Percentiles rank a stretch among this genome's conserved stretches.
These are phyloP conservation scores for Anisognathus igniventris DNA, from an alignment of 2,797 vertebrate species.

Conservation along the genomic window DNA sequence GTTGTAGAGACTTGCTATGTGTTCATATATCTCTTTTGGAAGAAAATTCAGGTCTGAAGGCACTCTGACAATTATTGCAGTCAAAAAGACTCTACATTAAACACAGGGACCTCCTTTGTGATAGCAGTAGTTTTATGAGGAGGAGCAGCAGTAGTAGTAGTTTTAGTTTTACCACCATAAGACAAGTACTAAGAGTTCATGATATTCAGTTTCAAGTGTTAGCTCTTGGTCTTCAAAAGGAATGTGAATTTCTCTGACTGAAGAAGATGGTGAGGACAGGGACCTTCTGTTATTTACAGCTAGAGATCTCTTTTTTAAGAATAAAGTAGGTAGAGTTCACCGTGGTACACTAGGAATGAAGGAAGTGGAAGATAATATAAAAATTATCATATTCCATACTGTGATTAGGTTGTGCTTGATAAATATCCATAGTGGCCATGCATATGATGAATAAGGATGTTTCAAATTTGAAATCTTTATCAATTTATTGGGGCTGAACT, in stretches of 20 bases:
- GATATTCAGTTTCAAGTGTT: not conserved
- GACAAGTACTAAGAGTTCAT: not conserved
- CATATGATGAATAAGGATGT: not conserved
- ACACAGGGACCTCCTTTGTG: rapidly evolving
- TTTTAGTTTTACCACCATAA: not conserved
- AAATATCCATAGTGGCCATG: not conserved
- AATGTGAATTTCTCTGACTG: not conserved
- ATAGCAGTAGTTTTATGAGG: not conserved
- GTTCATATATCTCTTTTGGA: not conserved
- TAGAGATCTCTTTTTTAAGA: not conserved
- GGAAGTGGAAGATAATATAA: not conserved
- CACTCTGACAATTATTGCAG: not conserved
- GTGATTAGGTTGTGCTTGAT: not conserved
- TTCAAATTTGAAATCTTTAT: not conserved
- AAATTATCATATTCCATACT: not conserved
- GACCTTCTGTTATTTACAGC: not conserved
- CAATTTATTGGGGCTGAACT: not conserved
- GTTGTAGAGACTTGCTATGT: rapidly evolving
- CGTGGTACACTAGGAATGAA: not conserved
- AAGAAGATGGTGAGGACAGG: not conserved
- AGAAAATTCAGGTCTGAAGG: not conserved
- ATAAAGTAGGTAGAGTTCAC: not conserved
- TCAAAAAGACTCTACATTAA: not conserved
- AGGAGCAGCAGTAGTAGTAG: not conserved
- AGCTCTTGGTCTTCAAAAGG: not conserved